Evolutionary conservation across 1,140 invertebrate species (phyloP).

Genomic region (Parasteatoda tepidariorum): DNA sequence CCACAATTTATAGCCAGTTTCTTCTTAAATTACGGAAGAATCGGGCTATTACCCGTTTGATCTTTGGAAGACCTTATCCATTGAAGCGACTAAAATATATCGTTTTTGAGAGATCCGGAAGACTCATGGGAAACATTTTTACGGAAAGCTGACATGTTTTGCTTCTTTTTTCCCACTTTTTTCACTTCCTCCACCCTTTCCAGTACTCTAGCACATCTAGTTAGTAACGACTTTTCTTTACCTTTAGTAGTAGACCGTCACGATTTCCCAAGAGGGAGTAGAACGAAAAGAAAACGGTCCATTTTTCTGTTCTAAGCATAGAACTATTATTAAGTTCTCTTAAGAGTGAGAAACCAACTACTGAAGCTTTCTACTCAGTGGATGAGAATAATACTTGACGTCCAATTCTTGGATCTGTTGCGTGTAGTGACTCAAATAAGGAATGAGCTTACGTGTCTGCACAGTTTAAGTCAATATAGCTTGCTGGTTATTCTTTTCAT

Average conservation of each 20-base stretch:
- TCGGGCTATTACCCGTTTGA: too few relatives aligned
- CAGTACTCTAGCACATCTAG: slow-evolving; percentile 15
- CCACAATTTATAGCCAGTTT: too few relatives aligned
- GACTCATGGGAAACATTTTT: slow-evolving; percentile 16
- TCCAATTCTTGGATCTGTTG: neutral
- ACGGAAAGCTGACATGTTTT: neutral
- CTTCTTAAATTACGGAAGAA: too few relatives aligned
- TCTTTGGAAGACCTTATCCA: too few relatives aligned
- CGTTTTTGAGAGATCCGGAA: slow-evolving; percentile 7
- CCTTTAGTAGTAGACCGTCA: slow-evolving; percentile 1
- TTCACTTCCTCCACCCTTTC: too few relatives aligned
- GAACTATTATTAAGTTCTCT: slow-evolving; percentile 28
- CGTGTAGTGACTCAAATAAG: too few relatives aligned
- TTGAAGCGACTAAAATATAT: too few relatives aligned
- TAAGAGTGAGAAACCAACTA: slow-evolving; percentile 1
- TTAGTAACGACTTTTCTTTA: slow-evolving; percentile 15
- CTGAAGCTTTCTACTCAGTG: neutral
- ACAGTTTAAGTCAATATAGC: too few relatives aligned
- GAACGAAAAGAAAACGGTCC: neutral
- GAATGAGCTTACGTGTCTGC: too few relatives aligned
- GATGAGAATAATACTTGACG: slow-evolving; percentile 2
- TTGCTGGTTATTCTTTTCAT: too few relatives aligned
- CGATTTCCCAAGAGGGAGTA: slow-evolving; percentile 10
- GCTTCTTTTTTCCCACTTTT: neutral
- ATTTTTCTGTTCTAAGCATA: slow-evolving; percentile 2